Evolutionary conservation across 2,888 invertebrate genomes (phyloP), one percentile per base, ranked within the genome.

Genomic region (Maniola hyperantus): DNA sequence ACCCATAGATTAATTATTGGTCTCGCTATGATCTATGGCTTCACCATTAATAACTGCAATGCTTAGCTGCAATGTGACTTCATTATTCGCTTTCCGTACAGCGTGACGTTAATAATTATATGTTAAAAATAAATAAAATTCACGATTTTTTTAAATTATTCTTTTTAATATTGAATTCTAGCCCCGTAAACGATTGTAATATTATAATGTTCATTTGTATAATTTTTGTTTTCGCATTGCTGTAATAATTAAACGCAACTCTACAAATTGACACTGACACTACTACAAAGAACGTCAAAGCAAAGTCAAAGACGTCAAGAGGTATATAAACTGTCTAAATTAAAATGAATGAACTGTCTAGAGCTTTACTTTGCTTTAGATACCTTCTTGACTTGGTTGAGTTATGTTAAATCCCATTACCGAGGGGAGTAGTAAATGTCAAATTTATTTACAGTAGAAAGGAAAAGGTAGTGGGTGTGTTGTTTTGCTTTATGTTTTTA

Each of bases 381-480:
- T 18, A 39, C 42, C 11, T 11, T 57, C 18, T 20, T 20, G 15
- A 11, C 13, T 33, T 26, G 7, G 36, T 50, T 18, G 50, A 6
- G 18, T 51, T 15, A 50, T 18, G 11, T 26, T 42, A 26, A 26
- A 15, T 53, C 33, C 50, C 11, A 46, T 42, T n/a, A n/a, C n/a
- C 44, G 6, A 44, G 13, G 44, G n/a, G 13, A 13, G 55, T 20
- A 46, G 33, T 20, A 67, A 69, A 68, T 67, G 73, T 71, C 73
- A 76, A 75, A 74, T 72, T 75, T 85, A 83, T 80, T 65, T 85
- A 83, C 82, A 85, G 85, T 87, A 81, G 81, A 85, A 87, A 85
- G 85, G 87, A 84, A 82, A 81, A 82, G 83, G 84, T 66, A 84
- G 80, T 86, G 90, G 90, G 89, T 88, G 91, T 90, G 89, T 85